Evolutionary conservation across 2,888 invertebrate species (phyloP).

Genomic region (Mycalesis mineus): DNA sequence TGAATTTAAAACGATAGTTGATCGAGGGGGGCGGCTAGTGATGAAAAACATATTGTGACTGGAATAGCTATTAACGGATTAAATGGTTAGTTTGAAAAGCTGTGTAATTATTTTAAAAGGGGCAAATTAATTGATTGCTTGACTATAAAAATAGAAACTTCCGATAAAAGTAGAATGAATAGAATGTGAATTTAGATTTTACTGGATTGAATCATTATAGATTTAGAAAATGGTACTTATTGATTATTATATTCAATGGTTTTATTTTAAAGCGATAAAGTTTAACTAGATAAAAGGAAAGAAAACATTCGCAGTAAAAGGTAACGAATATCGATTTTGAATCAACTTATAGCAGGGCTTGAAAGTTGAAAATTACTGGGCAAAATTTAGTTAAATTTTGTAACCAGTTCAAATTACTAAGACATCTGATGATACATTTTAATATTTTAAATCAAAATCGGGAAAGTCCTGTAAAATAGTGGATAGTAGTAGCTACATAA

Average conservation of each 20-base stretch:
- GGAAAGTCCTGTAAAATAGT: background rate
- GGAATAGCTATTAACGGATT: slow-evolving; percentile 72
- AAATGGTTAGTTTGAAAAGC: slow-evolving; percentile 32
- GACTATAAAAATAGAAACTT: background rate
- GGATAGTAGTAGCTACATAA: slow-evolving; percentile 5
- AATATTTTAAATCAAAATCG: background rate
- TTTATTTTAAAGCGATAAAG: no score
- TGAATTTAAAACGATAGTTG: slow-evolving; percentile 53
- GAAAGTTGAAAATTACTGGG: no score
- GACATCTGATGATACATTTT: background rate
- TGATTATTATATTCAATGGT: no score
- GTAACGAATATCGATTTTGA: no score
- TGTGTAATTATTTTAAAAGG: slow-evolving; percentile 32
- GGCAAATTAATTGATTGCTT: slow-evolving; percentile 24
- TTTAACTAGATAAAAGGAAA: no score
- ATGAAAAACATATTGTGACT: slow-evolving; percentile 70
- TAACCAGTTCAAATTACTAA: no score
- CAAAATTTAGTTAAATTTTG: no score
- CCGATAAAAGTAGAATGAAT: background rate
- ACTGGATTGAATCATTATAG: no score
- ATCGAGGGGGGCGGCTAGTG: slow-evolving; percentile 41
- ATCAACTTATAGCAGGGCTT: no score
- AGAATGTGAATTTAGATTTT: background rate
- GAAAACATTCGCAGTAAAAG: no score
- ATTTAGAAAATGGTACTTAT: no score